A percentile compares a stretch with the other conserved stretches of the same genome.
Evolutionary conservation across 92 coral and sea anemone species (phyloP).

Genomic region (Bergia sp.): DNA sequence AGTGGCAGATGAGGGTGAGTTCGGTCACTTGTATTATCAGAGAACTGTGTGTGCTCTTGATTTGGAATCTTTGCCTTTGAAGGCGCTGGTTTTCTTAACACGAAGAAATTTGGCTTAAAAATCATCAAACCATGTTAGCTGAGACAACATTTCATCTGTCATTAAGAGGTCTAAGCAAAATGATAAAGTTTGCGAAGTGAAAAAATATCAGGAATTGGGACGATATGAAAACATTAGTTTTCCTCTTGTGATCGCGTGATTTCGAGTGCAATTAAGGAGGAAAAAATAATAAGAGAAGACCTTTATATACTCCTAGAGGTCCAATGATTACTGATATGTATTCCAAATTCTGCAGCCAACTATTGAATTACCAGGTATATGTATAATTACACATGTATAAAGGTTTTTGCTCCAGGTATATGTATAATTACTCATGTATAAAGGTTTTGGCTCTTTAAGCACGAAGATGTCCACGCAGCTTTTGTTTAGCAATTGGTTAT

Average conservation of each 20-base stretch:
- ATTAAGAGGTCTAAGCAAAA: background rate
- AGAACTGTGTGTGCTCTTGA: too few species aligned
- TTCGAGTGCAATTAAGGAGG: background rate
- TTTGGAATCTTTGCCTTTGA: background rate
- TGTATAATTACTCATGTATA: too few species aligned
- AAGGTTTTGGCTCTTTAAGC: background rate
- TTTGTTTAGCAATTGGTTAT: background rate
- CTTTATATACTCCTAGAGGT: background rate
- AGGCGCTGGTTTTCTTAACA: background rate
- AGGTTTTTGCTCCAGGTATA: background rate
- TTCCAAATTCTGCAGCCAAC: background rate
- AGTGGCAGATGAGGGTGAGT: slow-evolving; percentile 93
- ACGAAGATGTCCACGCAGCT: too few species aligned
- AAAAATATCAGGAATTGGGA: background rate
- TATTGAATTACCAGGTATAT: too few species aligned
- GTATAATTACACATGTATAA: too few species aligned
- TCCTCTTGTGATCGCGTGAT: background rate
- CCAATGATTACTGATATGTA: background rate
- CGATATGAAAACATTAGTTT: background rate
- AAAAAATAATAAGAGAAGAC: too few species aligned
- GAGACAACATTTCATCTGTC: background rate
- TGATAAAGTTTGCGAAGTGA: background rate
- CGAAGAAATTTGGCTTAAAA: background rate
- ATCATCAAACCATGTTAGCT: background rate
- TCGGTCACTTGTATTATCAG: too few species aligned